These are phyloP conservation scores for Drosophila barbarae DNA, from an alignment of 2,888 invertebrate species.

Conservation along the genomic window DNA sequence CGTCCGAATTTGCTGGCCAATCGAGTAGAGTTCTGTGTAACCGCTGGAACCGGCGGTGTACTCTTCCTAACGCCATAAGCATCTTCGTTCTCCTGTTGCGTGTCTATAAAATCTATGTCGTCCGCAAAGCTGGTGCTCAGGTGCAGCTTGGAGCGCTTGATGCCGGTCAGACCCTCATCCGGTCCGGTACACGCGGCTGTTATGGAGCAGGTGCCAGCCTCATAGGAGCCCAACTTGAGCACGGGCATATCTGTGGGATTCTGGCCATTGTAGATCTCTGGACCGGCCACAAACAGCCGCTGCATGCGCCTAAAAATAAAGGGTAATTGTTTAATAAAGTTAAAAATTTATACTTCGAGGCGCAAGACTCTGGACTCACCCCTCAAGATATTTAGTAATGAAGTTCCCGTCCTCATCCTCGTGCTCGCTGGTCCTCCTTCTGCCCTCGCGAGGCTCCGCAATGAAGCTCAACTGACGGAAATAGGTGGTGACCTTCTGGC, in stretches of 20 bases:
- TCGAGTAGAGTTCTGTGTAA: constrained; percentile 38
- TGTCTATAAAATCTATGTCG: constrained; percentile 88
- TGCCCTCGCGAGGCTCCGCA: constrained; percentile 82
- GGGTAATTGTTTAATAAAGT: neutral
- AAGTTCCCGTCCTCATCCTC: constrained; percentile 84
- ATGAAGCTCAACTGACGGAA: constrained; percentile 86
- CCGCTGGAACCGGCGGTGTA: constrained; percentile 50
- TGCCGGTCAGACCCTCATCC: constrained; percentile 88
- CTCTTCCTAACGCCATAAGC: constrained; percentile 77
- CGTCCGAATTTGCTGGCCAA: constrained; percentile 75
- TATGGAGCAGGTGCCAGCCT: constrained; percentile 82
- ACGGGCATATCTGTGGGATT: constrained; percentile 87
- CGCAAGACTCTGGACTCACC: constrained; percentile 80
- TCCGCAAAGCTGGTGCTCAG: constrained; percentile 83
- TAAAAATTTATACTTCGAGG: neutral
- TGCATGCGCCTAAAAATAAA: constrained; percentile 73
- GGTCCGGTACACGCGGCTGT: constrained; percentile 90
- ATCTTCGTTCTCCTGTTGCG: constrained; percentile 79
- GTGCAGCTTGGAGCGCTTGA: constrained; percentile 84
- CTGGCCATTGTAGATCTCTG: constrained; percentile 84
- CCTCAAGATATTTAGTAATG: constrained; percentile 85
- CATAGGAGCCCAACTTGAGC: constrained; percentile 81
- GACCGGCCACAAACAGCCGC: constrained; percentile 74
- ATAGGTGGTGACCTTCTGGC: constrained; percentile 86
- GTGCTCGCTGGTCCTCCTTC: constrained; percentile 72